phyloP scores from a whole-genome alignment of 2,113 vertebrate genomes.

The Pseudopipra pipra region DNA sequence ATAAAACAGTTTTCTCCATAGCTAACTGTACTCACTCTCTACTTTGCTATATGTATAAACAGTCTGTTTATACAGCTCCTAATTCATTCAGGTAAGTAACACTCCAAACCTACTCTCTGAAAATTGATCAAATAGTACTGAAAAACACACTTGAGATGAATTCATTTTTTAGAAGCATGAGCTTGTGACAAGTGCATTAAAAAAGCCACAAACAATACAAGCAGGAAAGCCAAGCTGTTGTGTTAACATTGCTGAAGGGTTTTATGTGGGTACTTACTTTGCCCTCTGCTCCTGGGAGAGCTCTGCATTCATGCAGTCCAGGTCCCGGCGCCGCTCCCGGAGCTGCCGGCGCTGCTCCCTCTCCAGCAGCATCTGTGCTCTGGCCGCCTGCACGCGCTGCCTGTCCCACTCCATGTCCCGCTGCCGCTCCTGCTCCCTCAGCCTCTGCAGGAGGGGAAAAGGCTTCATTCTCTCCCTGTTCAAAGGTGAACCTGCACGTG shows the following conservation, averaged over 20 bases:
- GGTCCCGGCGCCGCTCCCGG: slow-evolving; percentile 60
- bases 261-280: slow-evolving; percentile 71
- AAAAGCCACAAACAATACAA: neutral
- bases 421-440: slow-evolving; percentile 60
- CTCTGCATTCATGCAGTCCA: slow-evolving; percentile 76
- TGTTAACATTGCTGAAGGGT: neutral
- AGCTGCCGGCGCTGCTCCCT: slow-evolving; percentile 63
- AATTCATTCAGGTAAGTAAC: neutral
- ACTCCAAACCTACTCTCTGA: neutral
- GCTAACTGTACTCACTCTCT: neutral
- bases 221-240: neutral
- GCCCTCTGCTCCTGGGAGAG: slow-evolving; percentile 74
- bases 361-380: slow-evolving; percentile 70
- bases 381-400: slow-evolving; percentile 53
- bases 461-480: neutral
- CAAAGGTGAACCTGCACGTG: neutral
- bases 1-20: neutral
- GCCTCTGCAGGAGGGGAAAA: slow-evolving; percentile 64
- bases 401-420: slow-evolving; percentile 69
- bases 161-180: neutral
- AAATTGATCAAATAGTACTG: neutral
- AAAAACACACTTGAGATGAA: neutral
- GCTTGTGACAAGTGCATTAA: neutral
- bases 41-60: neutral
- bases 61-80: neutral